Percentiles rank a stretch among this genome's conserved stretches.
phyloP scores from a whole-genome alignment of 2,797 vertebrate species.

The Lutjanus campechanus region DNA sequence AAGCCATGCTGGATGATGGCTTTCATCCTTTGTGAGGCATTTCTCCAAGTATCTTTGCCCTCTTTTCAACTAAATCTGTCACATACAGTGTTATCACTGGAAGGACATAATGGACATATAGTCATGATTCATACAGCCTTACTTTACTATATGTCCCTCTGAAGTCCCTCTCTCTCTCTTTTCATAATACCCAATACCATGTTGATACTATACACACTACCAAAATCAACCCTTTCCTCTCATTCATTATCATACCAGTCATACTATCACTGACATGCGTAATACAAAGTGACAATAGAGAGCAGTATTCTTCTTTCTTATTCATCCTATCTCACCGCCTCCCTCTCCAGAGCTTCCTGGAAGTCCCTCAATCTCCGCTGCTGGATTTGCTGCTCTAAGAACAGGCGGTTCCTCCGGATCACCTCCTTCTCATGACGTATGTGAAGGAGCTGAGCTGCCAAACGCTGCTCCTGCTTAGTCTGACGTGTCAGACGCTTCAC shows the following conservation, averaged over 20 bases:
- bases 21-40: not conserved
- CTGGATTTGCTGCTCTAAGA: conserved; percentile 92
- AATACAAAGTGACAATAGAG: conserved; percentile 24
- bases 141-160: not conserved
- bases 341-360: conserved; percentile 90
- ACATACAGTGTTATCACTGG: conserved; percentile 2
- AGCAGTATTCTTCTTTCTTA: conserved; percentile 42
- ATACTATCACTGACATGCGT: conserved; percentile 29
- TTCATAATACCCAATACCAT: conserved; percentile 18
- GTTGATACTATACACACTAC: conserved; percentile 18
- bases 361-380: conserved; percentile 90
- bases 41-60: conserved; percentile 23
- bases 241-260: conserved; percentile 13
- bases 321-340: conserved; percentile 88
- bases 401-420: conserved; percentile 90
- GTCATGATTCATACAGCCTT: conserved; percentile 11
- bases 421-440: conserved; percentile 92
- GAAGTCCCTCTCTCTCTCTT: not conserved
- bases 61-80: conserved; percentile 1
- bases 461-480: conserved; percentile 91
- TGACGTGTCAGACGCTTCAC: conserved; percentile 90
- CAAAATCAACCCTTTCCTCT: not conserved
- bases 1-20: not conserved
- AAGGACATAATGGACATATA: conserved; percentile 2
- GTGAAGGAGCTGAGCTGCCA: conserved; percentile 92